These are phyloP conservation scores for Xenus cinereus DNA, from an alignment of 2,113 vertebrate species.

Conservation along the genomic window DNA sequence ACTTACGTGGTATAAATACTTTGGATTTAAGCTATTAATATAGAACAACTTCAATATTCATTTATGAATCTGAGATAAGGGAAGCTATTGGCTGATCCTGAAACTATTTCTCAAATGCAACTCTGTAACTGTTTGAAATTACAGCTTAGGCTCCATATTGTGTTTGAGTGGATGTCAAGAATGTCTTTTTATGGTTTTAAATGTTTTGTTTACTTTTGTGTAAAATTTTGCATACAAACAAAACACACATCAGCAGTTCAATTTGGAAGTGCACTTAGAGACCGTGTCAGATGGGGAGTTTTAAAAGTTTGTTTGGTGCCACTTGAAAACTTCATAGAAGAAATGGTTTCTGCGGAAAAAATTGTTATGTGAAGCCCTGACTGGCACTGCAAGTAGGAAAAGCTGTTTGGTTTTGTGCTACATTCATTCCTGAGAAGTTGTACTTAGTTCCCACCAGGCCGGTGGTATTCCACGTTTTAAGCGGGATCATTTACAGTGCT, in stretches of 20 bases:
- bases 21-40: neutral
- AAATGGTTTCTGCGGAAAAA: neutral
- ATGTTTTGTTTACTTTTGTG: conserved; percentile 10
- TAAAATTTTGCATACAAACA: neutral
- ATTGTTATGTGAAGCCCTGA: neutral
- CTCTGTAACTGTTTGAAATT: neutral
- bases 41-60: neutral
- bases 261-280: neutral
- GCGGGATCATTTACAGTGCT: neutral
- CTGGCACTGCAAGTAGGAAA: neutral
- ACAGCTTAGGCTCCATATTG: neutral
- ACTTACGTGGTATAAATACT: neutral
- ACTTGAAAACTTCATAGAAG: neutral
- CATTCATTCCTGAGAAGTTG: neutral
- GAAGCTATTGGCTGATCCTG: neutral
- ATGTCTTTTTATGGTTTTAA: conserved; percentile 18
- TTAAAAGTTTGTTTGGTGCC: neutral
- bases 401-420: neutral
- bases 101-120: neutral
- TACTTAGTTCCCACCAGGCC: neutral
- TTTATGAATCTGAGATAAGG: neutral
- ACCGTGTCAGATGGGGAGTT: neutral
- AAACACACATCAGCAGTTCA: conserved; percentile 7
- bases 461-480: neutral
- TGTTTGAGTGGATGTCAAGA: neutral